Evolutionary conservation across 2,888 invertebrate genomes (phyloP), one percentile per base, ranked within the genome.

Genomic region (Apoderus coryli): DNA sequence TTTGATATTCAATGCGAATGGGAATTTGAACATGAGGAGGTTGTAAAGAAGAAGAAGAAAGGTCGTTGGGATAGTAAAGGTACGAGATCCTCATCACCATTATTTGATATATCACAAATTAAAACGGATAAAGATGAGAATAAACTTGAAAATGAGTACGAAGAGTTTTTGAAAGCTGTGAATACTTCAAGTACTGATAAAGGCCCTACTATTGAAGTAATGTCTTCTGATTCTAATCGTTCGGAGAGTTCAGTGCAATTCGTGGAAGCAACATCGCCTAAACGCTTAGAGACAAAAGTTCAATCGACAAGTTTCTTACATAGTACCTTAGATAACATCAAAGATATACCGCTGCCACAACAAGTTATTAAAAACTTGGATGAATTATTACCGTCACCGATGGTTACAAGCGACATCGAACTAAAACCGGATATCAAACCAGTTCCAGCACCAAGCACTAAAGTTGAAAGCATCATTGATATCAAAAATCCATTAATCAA

Each of bases 151-250:
- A 50, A 51, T 29, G 67, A 67, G 42, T 69, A 69, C 38, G 68
- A 69, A 43, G 64, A 69, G 42, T 70, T 70, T 37, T 63, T 69
- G 54, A 67, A 67, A 47, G 65, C 65, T 40, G 63, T 67, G 2
- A 57, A 55, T 28, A 52, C 53, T 1, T 22, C 33, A 2, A 16
- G 14, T n/a, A 25, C 11, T 9, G 14, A 31, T 9, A 10, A 14
- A 5, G 16, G 6, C 16, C 22, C 30, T 16, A 25, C 15, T 7
- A 23, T 31, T 31, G 33, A 33, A 4, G 31, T 22, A 12, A 29
- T 23, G 13, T 22, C 31, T n/a, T 25, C 22, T 4, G 19, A 19
- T n/a, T 19, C 19, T 6, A 19, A 6, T 7, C 19, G 19, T n/a
- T 19, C 19, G 19, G 19, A 19, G n/a, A 7, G 7, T 6, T n/a